Conservation (phyloP, 2,888 invertebrate species). For the Teleogryllus oceanicus region DNA sequence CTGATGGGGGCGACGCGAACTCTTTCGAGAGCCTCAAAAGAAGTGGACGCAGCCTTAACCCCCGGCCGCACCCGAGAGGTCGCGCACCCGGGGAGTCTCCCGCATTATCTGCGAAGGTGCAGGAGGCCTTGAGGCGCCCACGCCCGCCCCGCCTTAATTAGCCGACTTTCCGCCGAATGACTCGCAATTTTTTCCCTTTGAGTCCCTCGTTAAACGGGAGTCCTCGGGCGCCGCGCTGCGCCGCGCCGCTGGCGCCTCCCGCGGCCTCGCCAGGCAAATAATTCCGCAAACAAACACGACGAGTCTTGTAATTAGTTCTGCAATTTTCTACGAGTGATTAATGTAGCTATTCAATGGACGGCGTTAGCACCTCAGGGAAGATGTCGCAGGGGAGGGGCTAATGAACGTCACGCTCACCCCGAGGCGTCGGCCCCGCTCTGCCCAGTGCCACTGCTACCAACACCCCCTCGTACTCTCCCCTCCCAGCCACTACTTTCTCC, state of each 20-base stretch:
- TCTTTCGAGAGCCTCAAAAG: background rate
- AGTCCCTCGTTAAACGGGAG: background rate
- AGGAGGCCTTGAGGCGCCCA: background rate
- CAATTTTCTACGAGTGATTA: slow-evolving; percentile 11
- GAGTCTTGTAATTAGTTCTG: slow-evolving; percentile 3
- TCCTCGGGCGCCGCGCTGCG: background rate
- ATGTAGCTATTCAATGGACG: background rate
- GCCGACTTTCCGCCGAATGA: background rate
- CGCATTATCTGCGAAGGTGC: background rate
- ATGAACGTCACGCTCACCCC: too few relatives aligned
- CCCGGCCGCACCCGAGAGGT: too few relatives aligned
- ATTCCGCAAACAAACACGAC: background rate
- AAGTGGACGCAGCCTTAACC: too few relatives aligned
- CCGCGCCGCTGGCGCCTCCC: background rate
- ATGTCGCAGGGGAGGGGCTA: too few relatives aligned
- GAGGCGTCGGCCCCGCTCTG: too few relatives aligned
- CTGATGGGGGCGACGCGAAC: background rate
- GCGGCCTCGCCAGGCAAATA: background rate
- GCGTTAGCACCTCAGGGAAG: background rate
- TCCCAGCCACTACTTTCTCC: too few relatives aligned
- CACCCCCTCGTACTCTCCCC: too few relatives aligned
- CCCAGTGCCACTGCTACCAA: too few relatives aligned
- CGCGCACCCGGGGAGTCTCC: background rate
- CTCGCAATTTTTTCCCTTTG: background rate
- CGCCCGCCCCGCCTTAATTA: background rate